phyloP scores from a whole-genome alignment of 2,888 invertebrate genomes.

The Rambutsinella grinnellia region DNA sequence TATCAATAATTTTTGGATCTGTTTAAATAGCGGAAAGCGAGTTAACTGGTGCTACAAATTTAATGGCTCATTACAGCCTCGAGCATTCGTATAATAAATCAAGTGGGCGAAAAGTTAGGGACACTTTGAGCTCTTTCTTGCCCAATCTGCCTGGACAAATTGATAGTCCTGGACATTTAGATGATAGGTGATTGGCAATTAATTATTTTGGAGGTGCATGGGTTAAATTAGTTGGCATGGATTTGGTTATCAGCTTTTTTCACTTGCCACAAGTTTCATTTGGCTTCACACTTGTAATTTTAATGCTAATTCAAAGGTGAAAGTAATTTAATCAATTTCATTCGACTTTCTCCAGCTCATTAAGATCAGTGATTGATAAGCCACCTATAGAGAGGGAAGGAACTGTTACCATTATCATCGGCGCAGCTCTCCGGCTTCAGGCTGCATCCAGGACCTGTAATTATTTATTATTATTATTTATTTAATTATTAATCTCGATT shows the following conservation, averaged over 20 bases:
- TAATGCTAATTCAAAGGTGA: no score
- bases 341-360: slow-evolving; percentile 85
- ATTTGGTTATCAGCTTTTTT: no score
- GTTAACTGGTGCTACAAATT: slow-evolving; percentile 94
- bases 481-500: background rate
- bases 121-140: slow-evolving; percentile 93
- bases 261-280: no score
- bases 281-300: no score
- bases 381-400: slow-evolving; percentile 94
- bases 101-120: slow-evolving; percentile 95
- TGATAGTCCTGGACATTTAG: slow-evolving; percentile 86
- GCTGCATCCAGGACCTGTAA: slow-evolving; percentile 91
- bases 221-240: no score
- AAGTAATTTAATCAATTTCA: no score
- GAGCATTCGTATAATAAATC: slow-evolving; percentile 99
- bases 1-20: background rate
- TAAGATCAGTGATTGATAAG: slow-evolving; percentile 94
- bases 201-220: background rate
- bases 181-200: slow-evolving; percentile 74
- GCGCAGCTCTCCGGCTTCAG: slow-evolving; percentile 93
- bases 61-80: slow-evolving; percentile 95
- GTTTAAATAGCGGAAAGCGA: slow-evolving; percentile 85
- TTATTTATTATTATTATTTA: background rate
- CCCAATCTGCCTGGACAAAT: slow-evolving; percentile 96
- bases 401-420: slow-evolving; percentile 86